phyloP scores from a whole-genome alignment of 2,113 vertebrate species.

The Nipponia nippon region DNA sequence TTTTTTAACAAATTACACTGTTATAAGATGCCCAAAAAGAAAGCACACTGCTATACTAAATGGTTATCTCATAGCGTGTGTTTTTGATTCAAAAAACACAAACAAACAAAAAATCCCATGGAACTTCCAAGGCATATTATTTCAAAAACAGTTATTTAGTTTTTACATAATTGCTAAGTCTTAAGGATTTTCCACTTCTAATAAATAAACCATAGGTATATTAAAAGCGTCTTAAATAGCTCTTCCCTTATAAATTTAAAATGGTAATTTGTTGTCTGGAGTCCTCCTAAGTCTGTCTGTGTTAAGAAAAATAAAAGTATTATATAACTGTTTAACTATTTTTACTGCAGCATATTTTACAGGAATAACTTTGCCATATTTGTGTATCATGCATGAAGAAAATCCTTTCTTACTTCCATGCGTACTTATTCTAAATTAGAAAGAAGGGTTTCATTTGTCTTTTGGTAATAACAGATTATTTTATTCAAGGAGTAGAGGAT shows the following conservation, averaged over 20 bases:
- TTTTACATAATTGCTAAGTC: not conserved
- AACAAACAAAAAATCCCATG: not conserved
- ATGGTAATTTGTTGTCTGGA: not conserved
- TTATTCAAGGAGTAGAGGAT: not conserved
- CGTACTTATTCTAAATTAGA: not conserved
- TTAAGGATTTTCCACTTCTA: not conserved
- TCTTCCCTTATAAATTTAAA: not conserved
- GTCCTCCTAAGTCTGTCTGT: not conserved
- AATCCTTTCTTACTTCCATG: not conserved
- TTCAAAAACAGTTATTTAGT: not conserved
- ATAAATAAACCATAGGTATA: not conserved
- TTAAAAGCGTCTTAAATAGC: not conserved
- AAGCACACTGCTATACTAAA: fast-evolving
- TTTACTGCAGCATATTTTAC: not conserved
- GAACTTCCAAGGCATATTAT: not conserved
- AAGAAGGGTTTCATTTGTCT: not conserved
- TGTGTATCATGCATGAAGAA: not conserved
- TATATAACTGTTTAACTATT: not conserved
- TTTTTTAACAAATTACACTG: not conserved
- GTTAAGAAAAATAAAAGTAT: not conserved
- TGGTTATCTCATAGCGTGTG: not conserved
- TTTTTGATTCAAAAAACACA: not conserved
- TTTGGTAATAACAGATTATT: not conserved
- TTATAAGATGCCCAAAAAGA: not conserved
- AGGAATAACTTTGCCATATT: not conserved